Evolutionary conservation across 2,113 vertebrate genomes (phyloP).

Genomic region (Cygnus atratus): DNA sequence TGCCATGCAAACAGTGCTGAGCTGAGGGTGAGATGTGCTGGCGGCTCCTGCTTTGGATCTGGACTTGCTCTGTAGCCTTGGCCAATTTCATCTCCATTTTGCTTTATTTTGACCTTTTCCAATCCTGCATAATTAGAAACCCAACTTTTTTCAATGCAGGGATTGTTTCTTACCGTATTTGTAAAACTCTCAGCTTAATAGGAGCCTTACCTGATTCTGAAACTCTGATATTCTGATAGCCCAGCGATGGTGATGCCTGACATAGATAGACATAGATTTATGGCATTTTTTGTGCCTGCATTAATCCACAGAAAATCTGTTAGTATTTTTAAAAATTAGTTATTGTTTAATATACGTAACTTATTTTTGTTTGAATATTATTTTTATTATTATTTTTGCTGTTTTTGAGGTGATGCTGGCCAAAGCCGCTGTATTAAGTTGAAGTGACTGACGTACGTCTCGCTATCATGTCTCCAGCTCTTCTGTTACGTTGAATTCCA

Average conservation of each 20-base stretch:
- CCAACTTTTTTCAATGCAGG: not conserved
- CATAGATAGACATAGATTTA: too few relatives aligned
- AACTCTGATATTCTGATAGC: rapidly evolving
- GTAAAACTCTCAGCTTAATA: not conserved
- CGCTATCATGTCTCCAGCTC: not conserved
- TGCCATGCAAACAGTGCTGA: not conserved
- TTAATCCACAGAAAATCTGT: not conserved
- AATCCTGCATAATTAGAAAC: not conserved
- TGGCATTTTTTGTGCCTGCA: not conserved
- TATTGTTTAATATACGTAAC: not conserved
- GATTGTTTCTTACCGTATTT: rapidly evolving
- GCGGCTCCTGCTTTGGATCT: rapidly evolving
- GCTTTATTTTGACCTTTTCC: not conserved
- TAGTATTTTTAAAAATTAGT: not conserved
- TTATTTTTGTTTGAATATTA: too few relatives aligned
- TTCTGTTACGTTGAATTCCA: rapidly evolving
- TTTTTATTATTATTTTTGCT: not conserved
- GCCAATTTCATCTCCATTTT: not conserved
- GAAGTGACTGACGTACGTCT: rapidly evolving
- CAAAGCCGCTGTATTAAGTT: not conserved
- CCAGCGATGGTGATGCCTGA: too few relatives aligned
- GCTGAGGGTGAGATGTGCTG: rapidly evolving
- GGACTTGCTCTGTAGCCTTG: not conserved
- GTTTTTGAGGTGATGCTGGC: not conserved
- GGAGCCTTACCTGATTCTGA: not conserved